Evolutionary conservation across 2,797 vertebrate species (phyloP).

Genomic region (Picus viridis): DNA sequence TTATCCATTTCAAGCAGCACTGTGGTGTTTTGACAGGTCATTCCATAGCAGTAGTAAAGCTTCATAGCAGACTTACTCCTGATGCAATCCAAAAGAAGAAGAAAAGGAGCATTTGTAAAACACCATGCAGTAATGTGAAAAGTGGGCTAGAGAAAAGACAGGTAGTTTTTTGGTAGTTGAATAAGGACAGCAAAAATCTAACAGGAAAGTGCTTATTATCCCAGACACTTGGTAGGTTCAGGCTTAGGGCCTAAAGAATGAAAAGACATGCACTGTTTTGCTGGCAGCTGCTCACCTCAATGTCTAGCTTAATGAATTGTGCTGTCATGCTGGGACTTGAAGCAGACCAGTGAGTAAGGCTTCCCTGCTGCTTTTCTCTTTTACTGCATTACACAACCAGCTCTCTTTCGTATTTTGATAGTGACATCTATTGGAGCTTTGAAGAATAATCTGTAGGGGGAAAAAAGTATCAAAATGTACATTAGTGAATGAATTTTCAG

Average conservation of each 20-base stretch:
- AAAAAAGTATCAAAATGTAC: not conserved
- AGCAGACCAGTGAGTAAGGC: constrained; percentile 2
- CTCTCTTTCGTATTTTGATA: constrained; percentile 79
- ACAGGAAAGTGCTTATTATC: constrained; percentile 11
- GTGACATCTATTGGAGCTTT: constrained; percentile 82
- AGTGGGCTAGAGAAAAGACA: not conserved
- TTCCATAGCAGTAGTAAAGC: constrained; percentile 27
- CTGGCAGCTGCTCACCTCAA: not conserved
- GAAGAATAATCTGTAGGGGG: constrained; percentile 62
- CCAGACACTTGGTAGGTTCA: not conserved
- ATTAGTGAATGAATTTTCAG: not conserved
- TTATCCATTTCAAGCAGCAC: not conserved
- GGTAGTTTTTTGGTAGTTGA: not conserved
- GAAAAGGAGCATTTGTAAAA: not conserved
- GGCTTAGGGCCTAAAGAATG: not conserved
- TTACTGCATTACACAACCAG: constrained; percentile 7
- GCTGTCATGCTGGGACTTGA: constrained; percentile 14
- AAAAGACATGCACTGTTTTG: not conserved
- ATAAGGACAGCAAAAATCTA: not conserved
- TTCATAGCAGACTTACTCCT: constrained; percentile 16
- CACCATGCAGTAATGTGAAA: not conserved
- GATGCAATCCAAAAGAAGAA: not conserved
- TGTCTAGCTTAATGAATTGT: constrained; percentile 22
- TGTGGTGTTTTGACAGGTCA: not conserved
- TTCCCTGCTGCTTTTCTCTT: constrained; percentile 31